phyloP scores from a whole-genome alignment of 2,888 invertebrate genomes.

The Polymixis flavicincta region DNA sequence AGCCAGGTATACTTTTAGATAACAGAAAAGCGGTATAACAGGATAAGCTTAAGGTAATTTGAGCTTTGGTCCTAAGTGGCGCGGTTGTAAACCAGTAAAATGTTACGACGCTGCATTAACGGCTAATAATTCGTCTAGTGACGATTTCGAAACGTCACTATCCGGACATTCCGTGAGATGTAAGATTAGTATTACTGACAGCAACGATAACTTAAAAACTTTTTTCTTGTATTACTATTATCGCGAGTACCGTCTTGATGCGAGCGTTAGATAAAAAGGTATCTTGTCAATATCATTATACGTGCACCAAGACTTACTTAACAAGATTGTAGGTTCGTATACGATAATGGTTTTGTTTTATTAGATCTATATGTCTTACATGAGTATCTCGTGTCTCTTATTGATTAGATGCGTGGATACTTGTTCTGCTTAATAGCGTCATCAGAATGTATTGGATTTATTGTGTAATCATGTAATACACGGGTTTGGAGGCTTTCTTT shows the following conservation, averaged over 20 bases:
- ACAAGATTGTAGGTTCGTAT: conserved; percentile 84
- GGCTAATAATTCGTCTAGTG: conserved; percentile 84
- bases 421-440: conserved; percentile 59
- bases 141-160: conserved; percentile 85
- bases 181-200: conserved; percentile 83
- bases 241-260: conserved; percentile 80
- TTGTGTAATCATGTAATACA: conserved; percentile 45
- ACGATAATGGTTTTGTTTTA: conserved; percentile 84
- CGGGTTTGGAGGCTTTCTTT: conserved; percentile 11
- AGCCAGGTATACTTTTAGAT: conserved; percentile 62
- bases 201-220: conserved; percentile 83
- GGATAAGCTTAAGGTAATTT: conserved; percentile 76
- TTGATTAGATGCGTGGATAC: conserved; percentile 65
- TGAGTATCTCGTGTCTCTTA: conserved; percentile 74
- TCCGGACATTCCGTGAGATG: conserved; percentile 82
- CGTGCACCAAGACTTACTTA: conserved; percentile 82
- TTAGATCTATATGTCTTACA: conserved; percentile 77
- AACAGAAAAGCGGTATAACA: conserved; percentile 66
- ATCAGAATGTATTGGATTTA: conserved; percentile 51
- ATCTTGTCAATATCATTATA: conserved; percentile 87
- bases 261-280: conserved; percentile 81
- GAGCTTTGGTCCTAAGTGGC: conserved; percentile 81
- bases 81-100: conserved; percentile 81
- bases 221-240: conserved; percentile 84
- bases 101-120: conserved; percentile 82